phyloP scores from a whole-genome alignment of 2,888 invertebrate genomes.

The Pinctada fucata region DNA sequence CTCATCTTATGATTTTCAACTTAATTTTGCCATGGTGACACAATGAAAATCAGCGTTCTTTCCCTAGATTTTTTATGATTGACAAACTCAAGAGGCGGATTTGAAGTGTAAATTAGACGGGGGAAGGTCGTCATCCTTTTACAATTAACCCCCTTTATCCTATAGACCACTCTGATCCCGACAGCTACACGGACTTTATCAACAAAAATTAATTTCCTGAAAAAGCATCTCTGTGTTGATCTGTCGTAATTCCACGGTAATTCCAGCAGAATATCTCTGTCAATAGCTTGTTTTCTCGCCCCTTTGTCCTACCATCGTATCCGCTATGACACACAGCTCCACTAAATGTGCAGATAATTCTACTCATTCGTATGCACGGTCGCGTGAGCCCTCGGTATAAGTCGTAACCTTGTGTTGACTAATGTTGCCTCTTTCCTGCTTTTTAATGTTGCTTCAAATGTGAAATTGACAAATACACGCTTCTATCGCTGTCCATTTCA shows the following conservation, averaged over 20 bases:
- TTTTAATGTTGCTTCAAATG: neutral
- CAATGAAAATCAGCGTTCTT: too few relatives aligned
- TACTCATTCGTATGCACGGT: conserved; percentile 36
- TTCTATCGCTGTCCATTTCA: neutral
- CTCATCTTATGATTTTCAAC: too few relatives aligned
- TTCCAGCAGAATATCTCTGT: conserved; percentile 20
- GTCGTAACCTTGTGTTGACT: neutral
- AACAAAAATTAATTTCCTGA: conserved; percentile 34
- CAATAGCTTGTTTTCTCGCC: neutral
- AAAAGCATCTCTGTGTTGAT: conserved; percentile 29
- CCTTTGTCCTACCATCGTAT: neutral
- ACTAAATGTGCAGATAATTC: neutral
- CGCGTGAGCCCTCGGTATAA: neutral
- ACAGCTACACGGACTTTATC: neutral
- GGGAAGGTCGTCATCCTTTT: neutral
- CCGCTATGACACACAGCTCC: neutral
- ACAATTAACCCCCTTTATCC: neutral
- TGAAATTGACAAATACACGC: neutral
- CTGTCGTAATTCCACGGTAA: conserved; percentile 26
- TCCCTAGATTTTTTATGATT: too few relatives aligned
- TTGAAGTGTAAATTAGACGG: too few relatives aligned
- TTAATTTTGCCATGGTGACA: too few relatives aligned
- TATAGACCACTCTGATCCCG: neutral
- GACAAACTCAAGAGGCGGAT: too few relatives aligned
- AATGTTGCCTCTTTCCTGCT: neutral